These are phyloP conservation scores for Noctua fimbriata DNA, from an alignment of 2,888 invertebrate species.

Conservation along the genomic window DNA sequence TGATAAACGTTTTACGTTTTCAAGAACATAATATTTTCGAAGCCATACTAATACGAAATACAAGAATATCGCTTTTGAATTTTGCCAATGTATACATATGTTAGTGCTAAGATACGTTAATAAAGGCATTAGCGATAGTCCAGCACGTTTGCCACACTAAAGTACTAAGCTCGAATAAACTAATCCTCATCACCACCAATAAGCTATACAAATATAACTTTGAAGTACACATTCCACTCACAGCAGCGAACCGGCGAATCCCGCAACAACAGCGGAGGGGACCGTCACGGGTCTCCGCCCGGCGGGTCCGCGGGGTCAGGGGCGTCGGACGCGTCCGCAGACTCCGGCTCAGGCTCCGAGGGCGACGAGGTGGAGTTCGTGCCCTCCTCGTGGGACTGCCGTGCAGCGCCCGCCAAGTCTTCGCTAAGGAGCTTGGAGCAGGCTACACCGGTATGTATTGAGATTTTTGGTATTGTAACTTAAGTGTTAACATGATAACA, in stretches of 20 bases:
- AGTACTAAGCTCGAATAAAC: slow-evolving; percentile 1
- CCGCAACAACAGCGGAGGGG: slow-evolving; percentile 71
- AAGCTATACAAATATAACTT: background rate
- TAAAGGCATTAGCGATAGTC: background rate
- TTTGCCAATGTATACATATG: background rate
- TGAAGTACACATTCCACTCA: slow-evolving; percentile 12
- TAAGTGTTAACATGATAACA: background rate
- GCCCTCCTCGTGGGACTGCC: slow-evolving; percentile 95
- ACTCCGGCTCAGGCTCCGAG: slow-evolving; percentile 85
- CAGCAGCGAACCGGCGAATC: slow-evolving; percentile 75
- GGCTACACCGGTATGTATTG: slow-evolving; percentile 75
- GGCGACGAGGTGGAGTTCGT: slow-evolving; percentile 94
- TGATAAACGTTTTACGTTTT: no score
- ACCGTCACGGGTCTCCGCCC: slow-evolving; percentile 54
- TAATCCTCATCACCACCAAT: background rate
- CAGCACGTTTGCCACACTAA: background rate
- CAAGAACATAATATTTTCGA: background rate
- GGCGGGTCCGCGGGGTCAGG: slow-evolving; percentile 66
- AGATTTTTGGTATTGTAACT: background rate
- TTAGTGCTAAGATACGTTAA: background rate
- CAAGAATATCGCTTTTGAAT: background rate
- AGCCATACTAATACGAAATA: background rate
- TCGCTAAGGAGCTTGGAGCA: slow-evolving; percentile 89
- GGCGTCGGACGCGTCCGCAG: slow-evolving; percentile 75
- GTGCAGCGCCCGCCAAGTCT: slow-evolving; percentile 94